Evolutionary conservation across 1,140 invertebrate genomes (phyloP).

Genomic region (Drosophila orosa): DNA sequence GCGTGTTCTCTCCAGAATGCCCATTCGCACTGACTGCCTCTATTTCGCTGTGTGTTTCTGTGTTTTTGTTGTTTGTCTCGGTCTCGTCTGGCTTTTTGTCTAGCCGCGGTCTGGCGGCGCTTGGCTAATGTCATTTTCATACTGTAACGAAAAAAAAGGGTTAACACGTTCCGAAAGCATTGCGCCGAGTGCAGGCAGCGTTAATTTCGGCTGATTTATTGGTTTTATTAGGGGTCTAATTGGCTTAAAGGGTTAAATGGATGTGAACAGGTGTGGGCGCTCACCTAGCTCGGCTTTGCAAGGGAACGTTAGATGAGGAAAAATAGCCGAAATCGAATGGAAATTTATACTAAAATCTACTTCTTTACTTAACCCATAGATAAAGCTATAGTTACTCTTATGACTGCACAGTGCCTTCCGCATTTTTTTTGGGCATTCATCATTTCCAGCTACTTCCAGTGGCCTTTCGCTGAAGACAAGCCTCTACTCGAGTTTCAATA

Average conservation of each 20-base stretch:
- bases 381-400: conserved; percentile 8
- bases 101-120: conserved; percentile 68
- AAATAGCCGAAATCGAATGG: neutral
- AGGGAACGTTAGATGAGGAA: neutral
- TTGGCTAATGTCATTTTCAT: conserved; percentile 78
- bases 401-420: conserved; percentile 22
- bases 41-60: conserved; percentile 7
- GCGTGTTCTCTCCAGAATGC: conserved; percentile 70
- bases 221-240: conserved; percentile 65
- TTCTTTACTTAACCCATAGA: neutral
- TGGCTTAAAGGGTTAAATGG: conserved; percentile 50
- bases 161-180: conserved; percentile 62
- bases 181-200: conserved; percentile 47
- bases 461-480: conserved; percentile 28
- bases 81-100: conserved; percentile 54
- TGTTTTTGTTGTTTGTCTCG: conserved; percentile 12
- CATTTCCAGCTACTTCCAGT: conserved; percentile 31
- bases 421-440: conserved; percentile 29
- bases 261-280: conserved; percentile 29
- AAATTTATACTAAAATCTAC: neutral
- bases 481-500: conserved; percentile 48
- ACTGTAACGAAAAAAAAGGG: conserved; percentile 50
- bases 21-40: conserved; percentile 44
- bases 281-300: neutral
- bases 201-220: conserved; percentile 71